These are phyloP conservation scores for Malthinus seriepunctatus DNA, from an alignment of 2,888 invertebrate genomes.

Conservation along the genomic window DNA sequence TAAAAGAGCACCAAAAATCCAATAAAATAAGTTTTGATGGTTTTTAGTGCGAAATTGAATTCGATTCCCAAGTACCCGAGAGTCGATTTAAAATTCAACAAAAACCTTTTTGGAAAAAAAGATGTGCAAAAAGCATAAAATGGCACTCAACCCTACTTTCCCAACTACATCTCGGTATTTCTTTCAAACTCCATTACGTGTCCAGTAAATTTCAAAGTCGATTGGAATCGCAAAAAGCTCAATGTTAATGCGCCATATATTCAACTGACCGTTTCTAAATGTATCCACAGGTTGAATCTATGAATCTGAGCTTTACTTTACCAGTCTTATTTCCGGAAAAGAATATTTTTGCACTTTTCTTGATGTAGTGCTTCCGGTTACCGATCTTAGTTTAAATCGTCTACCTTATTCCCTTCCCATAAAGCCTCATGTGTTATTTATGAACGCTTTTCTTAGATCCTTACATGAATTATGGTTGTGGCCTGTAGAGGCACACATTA, in stretches of 20 bases:
- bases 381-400: slow-evolving; percentile 35
- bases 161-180: slow-evolving; percentile 11
- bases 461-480: slow-evolving; percentile 22
- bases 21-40: slow-evolving; percentile 6
- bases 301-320: slow-evolving; percentile 9
- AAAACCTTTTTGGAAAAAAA: neutral
- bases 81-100: neutral
- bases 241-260: slow-evolving; percentile 6
- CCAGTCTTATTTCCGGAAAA: slow-evolving; percentile 31
- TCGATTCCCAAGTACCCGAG: no score
- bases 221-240: slow-evolving; percentile 16
- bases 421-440: slow-evolving; percentile 40
- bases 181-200: slow-evolving; percentile 14
- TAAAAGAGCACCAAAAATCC: neutral
- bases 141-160: neutral
- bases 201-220: slow-evolving; percentile 20
- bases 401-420: slow-evolving; percentile 34
- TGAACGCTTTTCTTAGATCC: slow-evolving; percentile 29
- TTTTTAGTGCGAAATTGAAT: neutral
- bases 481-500: slow-evolving; percentile 6
- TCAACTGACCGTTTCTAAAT: slow-evolving; percentile 7
- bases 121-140: no score
- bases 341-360: slow-evolving; percentile 38
- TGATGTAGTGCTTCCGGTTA: slow-evolving; percentile 34
- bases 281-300: slow-evolving; percentile 25